Base-by-base conservation (phyloP, 2,888 invertebrate genomes). In the Drosophila diplacantha region DNA sequence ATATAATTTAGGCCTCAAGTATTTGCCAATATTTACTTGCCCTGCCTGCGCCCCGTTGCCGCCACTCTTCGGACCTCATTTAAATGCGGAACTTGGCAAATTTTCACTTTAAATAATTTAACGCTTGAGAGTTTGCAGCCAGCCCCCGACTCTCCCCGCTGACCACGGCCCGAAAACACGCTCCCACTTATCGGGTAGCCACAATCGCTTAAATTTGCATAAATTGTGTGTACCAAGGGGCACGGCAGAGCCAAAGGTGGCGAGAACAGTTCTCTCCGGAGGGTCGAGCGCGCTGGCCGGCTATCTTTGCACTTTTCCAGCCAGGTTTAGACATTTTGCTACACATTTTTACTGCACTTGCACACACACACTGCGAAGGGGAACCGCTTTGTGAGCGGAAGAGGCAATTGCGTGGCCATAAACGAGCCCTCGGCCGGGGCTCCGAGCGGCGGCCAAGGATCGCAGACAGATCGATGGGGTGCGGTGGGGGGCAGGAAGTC, bases 91-190 rank as follows among this genome's bases (percentile, higher is more conserved):
- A 70, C 60, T 75, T 81, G 79, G 75, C 63, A 73, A 78, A 67
- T 75, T 75, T 62, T 70, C 71, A 80, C 74, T 70, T 78, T 62
- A 75, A 73, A 79, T 75, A 73, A 81, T 81, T 81, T 81, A 78
- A 78, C 81, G 75, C 60, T 58, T 49, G 73, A 62, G 69, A 46
- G 60, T 56, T 29, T 14, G 24, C 41, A 6, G 31, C 5, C 5
- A 12, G 31, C 11, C 14, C 14, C 9, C 24, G 11, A 4, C 29
- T 31, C 31, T 2, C 31, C 26, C 39, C 6, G 7, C 31, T 29
- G 62, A 18, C 31, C 60, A n/a, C 39, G 49, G 50, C 49, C 60
- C 22, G 31, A 35, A 62, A 64, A 64, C 64, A 32, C 14, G 60
- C 69, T 47, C 43, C 43, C 44, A 61, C 81, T 81, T 78, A 78